Evolutionary conservation across 2,888 invertebrate species (phyloP).

Genomic region (Nipponacmea schrenckii): DNA sequence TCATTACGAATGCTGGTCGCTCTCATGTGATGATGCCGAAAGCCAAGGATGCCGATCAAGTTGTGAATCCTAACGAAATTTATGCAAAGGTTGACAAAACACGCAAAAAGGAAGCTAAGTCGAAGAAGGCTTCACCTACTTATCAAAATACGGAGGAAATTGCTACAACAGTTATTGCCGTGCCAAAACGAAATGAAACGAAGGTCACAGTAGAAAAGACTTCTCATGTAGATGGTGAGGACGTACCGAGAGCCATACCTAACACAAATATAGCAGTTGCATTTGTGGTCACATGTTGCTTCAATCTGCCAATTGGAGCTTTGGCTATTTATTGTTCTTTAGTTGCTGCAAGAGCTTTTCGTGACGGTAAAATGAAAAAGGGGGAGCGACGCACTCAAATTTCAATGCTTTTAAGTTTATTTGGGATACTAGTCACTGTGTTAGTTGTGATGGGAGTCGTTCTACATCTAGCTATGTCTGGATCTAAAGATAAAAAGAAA

Average conservation of each 20-base stretch:
- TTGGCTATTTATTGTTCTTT: slow-evolving; percentile 43
- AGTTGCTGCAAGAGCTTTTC: slow-evolving; percentile 39
- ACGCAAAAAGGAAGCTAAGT: background rate
- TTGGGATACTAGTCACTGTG: slow-evolving; percentile 43
- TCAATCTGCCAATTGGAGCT: slow-evolving; percentile 42
- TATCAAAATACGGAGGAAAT: background rate
- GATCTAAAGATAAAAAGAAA: background rate
- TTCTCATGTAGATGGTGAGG: background rate
- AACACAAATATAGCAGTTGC: slow-evolving; percentile 45
- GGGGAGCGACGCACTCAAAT: slow-evolving; percentile 37
- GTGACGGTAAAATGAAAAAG: slow-evolving; percentile 34
- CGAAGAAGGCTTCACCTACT: background rate
- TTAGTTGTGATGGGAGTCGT: slow-evolving; percentile 41
- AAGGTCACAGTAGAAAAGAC: slow-evolving; percentile 1
- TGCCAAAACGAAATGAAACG: background rate
- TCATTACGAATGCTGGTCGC: background rate
- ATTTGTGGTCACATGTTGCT: slow-evolving; percentile 44
- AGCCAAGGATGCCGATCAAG: background rate
- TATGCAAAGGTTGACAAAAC: slow-evolving; percentile 3
- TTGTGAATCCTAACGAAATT: background rate
- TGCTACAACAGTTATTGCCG: background rate
- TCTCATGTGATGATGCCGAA: background rate
- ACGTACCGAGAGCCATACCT: slow-evolving; percentile 19
- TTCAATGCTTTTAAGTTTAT: slow-evolving; percentile 40
- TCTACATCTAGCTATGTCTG: slow-evolving; percentile 31